Base-by-base conservation (phyloP, 2,113 vertebrate species). In the Serinus canaria region DNA sequence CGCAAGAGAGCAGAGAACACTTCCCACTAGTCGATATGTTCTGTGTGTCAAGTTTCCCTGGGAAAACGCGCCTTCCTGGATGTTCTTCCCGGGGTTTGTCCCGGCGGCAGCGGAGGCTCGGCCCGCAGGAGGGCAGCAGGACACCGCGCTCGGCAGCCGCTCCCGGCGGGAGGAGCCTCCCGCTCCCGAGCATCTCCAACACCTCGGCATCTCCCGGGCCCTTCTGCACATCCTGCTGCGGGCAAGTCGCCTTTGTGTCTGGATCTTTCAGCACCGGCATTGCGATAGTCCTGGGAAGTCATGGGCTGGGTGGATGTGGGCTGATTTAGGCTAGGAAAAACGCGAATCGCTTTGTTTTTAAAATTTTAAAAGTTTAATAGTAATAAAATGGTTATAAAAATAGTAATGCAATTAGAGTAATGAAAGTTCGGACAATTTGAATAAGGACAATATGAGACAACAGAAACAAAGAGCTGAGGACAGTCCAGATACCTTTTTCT, bases 71-170 rank as follows among this genome's bases (percentile, higher is more conserved):
- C 33, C 33, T 50, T 10, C 5, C 2, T 0, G 12, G 15, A 1
- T 3, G 13, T 0, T 4, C 20, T 28, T 30, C 0, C 6, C 7
- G 4, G 18, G 10, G 3, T 6, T 49, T 5, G 6, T 10, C 4
- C 21, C 22, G 16, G 28, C 2, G 25, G 83, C 72, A 66, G 52
- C 13, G n/a, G 19, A 43, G 35, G 76, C 43, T 66, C 2, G 2
- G 62, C 56, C 97, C 95, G 52, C 96, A 37, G 83, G 97, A 81
- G 95, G 96, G 97, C 95, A 96, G 95, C 90, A 97, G 89, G 59
- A 73, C 46, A 37, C 46, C 94, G 22, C 83, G 15, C 14, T 59
- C 9, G 4, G 22, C 56, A 24, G 30, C 39, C 17, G 33, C 24
- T 7, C 24, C 52, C 2, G 5, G 4, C 3, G 1, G 14, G 1